A percentile compares a stretch with the other conserved stretches of the same genome.
These are phyloP conservation scores for Spicauda simplicius DNA, from an alignment of 2,888 invertebrate genomes.

Conservation along the genomic window DNA sequence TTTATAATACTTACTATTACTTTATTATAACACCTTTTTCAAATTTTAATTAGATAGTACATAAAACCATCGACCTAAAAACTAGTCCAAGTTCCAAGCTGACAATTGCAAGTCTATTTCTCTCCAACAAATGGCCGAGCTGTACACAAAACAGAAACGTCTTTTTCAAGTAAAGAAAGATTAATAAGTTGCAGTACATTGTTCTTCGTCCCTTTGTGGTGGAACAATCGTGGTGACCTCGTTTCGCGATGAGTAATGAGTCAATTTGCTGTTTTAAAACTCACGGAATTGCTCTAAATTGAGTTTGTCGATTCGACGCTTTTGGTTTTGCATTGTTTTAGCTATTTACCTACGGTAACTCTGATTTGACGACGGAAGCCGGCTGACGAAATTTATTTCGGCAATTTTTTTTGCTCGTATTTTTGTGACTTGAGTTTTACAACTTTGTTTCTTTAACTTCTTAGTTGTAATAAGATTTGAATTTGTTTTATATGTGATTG, in stretches of 20 bases:
- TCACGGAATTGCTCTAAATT: constrained; percentile 34
- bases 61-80: not conserved
- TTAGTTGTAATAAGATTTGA: too few relatives aligned
- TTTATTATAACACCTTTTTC: too few relatives aligned
- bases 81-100: not conserved
- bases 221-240: constrained; percentile 37
- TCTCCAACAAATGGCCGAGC: not conserved
- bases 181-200: constrained; percentile 36
- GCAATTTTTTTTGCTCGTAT: not conserved
- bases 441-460: too few relatives aligned
- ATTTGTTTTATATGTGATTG: too few relatives aligned
- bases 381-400: not conserved
- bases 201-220: constrained; percentile 35
- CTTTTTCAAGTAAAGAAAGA: constrained; percentile 25
- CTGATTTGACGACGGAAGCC: not conserved
- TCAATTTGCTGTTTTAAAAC: constrained; percentile 36
- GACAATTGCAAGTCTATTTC: constrained; percentile 11
- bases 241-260: constrained; percentile 38
- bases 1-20: too few relatives aligned
- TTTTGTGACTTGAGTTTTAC: too few relatives aligned
- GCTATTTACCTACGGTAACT: not conserved
- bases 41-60: not conserved
- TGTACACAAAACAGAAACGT: constrained; percentile 20
- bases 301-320: constrained; percentile 33
- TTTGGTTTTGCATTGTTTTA: constrained; percentile 25